Evolutionary conservation across 2,888 invertebrate genomes (phyloP).

Genomic region (Heliconius ethilla): DNA sequence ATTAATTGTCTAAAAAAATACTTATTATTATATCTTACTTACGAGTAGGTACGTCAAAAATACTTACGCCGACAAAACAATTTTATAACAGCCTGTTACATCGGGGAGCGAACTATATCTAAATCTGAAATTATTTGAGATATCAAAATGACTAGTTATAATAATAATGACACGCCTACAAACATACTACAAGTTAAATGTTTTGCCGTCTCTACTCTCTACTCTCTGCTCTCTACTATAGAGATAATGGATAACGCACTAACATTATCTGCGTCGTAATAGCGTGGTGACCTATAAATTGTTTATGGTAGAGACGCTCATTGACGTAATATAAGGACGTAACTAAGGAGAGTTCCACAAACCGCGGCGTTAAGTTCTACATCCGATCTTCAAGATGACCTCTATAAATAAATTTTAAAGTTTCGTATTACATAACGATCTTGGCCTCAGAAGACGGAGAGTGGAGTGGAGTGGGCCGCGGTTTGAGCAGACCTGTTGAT

Average conservation of each 20-base stretch:
- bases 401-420: no score
- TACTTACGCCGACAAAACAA: background rate
- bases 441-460: no score
- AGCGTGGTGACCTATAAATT: background rate
- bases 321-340: no score
- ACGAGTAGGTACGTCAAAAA: background rate
- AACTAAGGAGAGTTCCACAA: no score
- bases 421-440: no score
- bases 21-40: no score
- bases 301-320: background rate
- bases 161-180: background rate
- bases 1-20: no score
- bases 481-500: background rate
- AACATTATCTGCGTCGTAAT: constrained; percentile 4
- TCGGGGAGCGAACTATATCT: background rate
- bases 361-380: no score
- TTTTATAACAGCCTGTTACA: background rate
- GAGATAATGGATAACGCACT: no score
- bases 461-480: background rate
- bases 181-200: background rate
- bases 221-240: background rate
- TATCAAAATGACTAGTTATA: background rate
- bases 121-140: background rate
- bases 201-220: background rate
- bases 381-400: no score